These are phyloP conservation scores for Lampris megalopsis DNA, from an alignment of 2,113 vertebrate genomes.

Conservation along the genomic window DNA sequence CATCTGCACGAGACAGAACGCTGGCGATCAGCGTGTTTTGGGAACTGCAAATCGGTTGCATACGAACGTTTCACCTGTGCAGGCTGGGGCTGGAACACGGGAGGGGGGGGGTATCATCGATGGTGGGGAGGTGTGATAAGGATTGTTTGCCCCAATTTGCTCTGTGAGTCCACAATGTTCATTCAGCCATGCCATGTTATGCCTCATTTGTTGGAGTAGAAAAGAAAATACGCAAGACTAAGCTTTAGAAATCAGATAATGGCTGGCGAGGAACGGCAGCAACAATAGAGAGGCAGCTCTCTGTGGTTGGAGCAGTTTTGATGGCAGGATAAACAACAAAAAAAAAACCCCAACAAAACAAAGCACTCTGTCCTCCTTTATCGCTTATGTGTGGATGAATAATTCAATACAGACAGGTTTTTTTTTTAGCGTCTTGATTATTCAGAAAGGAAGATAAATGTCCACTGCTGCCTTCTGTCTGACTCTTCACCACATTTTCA, in stretches of 20 bases:
- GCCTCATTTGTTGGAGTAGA: slow-evolving; percentile 41
- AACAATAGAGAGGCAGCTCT: not conserved
- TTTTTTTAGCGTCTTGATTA: slow-evolving; percentile 30
- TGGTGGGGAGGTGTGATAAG: slow-evolving; percentile 43
- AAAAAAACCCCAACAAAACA: slow-evolving; percentile 20
- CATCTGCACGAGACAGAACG: too few relatives aligned
- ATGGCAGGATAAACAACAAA: slow-evolving; percentile 43
- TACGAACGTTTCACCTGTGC: too few relatives aligned
- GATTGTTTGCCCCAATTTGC: slow-evolving; percentile 63
- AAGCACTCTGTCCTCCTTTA: slow-evolving; percentile 11
- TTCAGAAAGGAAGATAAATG: slow-evolving; percentile 31
- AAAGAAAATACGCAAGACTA: slow-evolving; percentile 13
- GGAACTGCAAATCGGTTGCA: too few relatives aligned
- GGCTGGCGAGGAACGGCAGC: slow-evolving; percentile 23
- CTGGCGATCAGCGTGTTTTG: too few relatives aligned
- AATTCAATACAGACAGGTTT: slow-evolving; percentile 45
- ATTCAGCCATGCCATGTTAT: slow-evolving; percentile 31
- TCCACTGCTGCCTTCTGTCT: not conserved
- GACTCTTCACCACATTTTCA: slow-evolving; percentile 8
- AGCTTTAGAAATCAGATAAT: slow-evolving; percentile 49
- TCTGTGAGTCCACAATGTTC: slow-evolving; percentile 32
- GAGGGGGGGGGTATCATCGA: slow-evolving; percentile 45
- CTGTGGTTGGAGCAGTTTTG: slow-evolving; percentile 34
- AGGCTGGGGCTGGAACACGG: not conserved
- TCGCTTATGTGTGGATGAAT: slow-evolving; percentile 48